These are phyloP conservation scores for Stratiolaelaps scimitus DNA, from an alignment of 1,140 invertebrate genomes.

Conservation along the genomic window DNA sequence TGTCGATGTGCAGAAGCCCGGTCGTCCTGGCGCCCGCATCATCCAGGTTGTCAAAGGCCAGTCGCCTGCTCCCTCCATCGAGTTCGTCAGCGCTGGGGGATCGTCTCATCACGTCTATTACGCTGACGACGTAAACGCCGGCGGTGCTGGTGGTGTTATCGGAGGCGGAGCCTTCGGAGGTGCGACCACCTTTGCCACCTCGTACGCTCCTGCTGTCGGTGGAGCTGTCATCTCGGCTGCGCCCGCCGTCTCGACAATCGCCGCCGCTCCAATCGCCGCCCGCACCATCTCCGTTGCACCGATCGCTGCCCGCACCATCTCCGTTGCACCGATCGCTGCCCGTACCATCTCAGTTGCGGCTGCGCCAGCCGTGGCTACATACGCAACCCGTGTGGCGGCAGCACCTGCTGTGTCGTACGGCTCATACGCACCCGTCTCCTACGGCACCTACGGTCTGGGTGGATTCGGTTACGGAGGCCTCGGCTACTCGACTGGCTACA, in stretches of 20 bases:
- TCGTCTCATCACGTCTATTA: conserved; percentile 21
- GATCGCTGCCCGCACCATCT: neutral
- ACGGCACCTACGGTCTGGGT: conserved; percentile 14
- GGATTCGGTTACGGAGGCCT: conserved; percentile 22
- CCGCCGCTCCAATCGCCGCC: neutral
- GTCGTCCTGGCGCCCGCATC: conserved; percentile 18
- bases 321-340: neutral
- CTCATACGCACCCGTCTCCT: neutral
- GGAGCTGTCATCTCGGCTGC: conserved; percentile 4
- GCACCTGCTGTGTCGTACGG: neutral
- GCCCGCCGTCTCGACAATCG: neutral
- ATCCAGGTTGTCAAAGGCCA: conserved; percentile 25
- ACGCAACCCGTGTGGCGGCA: neutral
- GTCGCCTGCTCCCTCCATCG: conserved; percentile 21
- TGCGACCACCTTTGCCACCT: neutral
- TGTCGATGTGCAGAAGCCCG: conserved; percentile 19
- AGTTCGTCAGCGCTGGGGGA: conserved; percentile 10
- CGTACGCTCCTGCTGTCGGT: neutral
- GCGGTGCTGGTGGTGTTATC: neutral
- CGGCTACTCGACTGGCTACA: conserved; percentile 12
- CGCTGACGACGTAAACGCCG: conserved; percentile 23
- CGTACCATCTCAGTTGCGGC: neutral
- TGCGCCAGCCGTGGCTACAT: neutral
- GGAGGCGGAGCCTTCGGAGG: neutral
- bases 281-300: neutral